phyloP scores from a whole-genome alignment of 2,797 vertebrate genomes.

The Pygocentrus nattereri region DNA sequence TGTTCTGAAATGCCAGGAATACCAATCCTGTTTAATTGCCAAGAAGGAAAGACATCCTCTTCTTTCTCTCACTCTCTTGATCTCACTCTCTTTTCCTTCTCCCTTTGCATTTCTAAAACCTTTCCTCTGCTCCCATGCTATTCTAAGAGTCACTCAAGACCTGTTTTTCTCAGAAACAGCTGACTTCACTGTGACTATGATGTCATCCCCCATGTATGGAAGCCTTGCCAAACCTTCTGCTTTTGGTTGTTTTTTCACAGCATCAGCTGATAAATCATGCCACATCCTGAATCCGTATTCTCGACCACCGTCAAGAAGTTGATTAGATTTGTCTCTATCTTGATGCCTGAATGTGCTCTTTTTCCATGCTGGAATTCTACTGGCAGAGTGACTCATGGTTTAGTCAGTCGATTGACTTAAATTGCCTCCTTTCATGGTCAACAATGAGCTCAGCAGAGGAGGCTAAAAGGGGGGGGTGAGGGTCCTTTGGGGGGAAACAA shows the following conservation, averaged over 20 bases:
- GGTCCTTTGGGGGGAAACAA: constrained; percentile 74
- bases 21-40: constrained; percentile 33
- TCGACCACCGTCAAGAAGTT: constrained; percentile 65
- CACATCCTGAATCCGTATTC: constrained; percentile 60
- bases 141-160: constrained; percentile 44
- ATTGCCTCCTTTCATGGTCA: constrained; percentile 85
- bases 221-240: constrained; percentile 35
- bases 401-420: constrained; percentile 80
- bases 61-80: neutral
- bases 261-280: constrained; percentile 44
- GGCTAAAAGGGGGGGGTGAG: constrained; percentile 66
- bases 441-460: constrained; percentile 80
- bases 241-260: constrained; percentile 19
- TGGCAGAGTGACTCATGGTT: constrained; percentile 77
- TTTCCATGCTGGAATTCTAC: constrained; percentile 61
- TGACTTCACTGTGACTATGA: constrained; percentile 59
- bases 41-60: constrained; percentile 42
- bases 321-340: constrained; percentile 69
- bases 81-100: neutral
- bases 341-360: constrained; percentile 67
- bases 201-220: constrained; percentile 49
- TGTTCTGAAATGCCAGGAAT: constrained; percentile 64
- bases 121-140: constrained; percentile 30
- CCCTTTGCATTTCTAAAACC: neutral
- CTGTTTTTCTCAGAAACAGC: constrained; percentile 46